Conservation (phyloP, 2,797 vertebrate genomes). For the Leptoclinus maculatus region DNA sequence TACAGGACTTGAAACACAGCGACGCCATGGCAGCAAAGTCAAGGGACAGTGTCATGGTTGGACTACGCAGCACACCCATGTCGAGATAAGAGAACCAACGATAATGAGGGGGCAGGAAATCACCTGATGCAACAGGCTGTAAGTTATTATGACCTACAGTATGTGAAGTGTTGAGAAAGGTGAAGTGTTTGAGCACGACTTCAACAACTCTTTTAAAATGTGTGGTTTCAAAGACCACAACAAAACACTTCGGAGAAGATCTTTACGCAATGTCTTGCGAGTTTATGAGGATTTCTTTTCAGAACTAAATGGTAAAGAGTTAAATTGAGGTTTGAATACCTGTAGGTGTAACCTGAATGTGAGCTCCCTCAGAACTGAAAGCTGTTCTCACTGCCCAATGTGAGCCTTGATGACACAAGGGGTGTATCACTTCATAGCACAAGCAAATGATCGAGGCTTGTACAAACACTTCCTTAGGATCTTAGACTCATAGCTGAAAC, state of each 20-base stretch:
- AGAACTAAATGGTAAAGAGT: not conserved
- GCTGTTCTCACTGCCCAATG: not conserved
- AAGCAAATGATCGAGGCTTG: not conserved
- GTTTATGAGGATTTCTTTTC: not conserved
- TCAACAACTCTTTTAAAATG: conserved; percentile 9
- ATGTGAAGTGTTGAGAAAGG: conserved; percentile 26
- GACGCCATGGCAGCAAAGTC: conserved; percentile 51
- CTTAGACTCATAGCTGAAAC: conserved; percentile 27
- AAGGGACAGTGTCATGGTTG: conserved; percentile 47
- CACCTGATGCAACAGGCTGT: conserved; percentile 52
- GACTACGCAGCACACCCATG: conserved; percentile 21
- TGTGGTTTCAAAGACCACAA: conserved; percentile 1
- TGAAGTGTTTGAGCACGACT: conserved; percentile 17
- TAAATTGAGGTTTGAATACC: not conserved
- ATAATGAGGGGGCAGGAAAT: conserved; percentile 59
- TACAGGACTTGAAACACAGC: conserved; percentile 45
- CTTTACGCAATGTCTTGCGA: not conserved
- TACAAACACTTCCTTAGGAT: conserved; percentile 1
- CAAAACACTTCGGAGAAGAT: not conserved
- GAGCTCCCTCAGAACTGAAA: not conserved
- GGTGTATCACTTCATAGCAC: not conserved
- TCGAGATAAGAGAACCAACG: conserved; percentile 52
- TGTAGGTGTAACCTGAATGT: not conserved
- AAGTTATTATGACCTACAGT: conserved; percentile 22
- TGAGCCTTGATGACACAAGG: conserved; percentile 4